A percentile compares a stretch with the other conserved stretches of the same genome.
phyloP scores from a whole-genome alignment of 2,113 vertebrate genomes.

The Gallinago jamesoni region DNA sequence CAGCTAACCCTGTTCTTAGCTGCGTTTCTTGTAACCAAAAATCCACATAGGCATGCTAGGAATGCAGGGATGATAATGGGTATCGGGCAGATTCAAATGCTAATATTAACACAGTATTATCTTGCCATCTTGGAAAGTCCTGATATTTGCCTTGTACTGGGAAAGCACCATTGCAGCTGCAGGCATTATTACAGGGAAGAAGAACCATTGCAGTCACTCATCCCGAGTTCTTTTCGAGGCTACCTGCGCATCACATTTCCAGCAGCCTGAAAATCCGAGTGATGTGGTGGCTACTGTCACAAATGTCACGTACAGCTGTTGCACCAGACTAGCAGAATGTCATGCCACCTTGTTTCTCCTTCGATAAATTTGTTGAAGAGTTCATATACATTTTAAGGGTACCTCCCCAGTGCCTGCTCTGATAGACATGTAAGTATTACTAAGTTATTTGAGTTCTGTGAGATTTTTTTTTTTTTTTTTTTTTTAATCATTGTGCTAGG shows the following conservation, averaged over 20 bases:
- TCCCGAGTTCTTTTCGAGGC: not conserved
- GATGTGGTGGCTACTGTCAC: not conserved
- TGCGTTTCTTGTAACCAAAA: conserved; percentile 77
- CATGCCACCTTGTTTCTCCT: conserved; percentile 31
- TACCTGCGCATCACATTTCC: not conserved
- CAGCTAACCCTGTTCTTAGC: conserved; percentile 61
- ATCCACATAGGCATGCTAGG: conserved; percentile 54
- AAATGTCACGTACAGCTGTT: not conserved
- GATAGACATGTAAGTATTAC: conserved; percentile 32
- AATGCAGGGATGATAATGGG: conserved; percentile 39
- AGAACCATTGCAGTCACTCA: not conserved
- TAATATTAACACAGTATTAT: conserved; percentile 14
- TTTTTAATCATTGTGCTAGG: conserved; percentile 20
- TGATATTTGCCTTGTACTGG: conserved; percentile 36
- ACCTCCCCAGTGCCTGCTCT: conserved; percentile 57
- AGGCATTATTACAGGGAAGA: not conserved
- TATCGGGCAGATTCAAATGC: conserved; percentile 20
- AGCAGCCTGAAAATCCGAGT: conserved; percentile 53
- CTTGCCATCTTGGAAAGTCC: conserved; percentile 10
- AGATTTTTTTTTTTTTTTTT: not conserved
- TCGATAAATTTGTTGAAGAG: not conserved
- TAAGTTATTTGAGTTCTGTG: conserved; percentile 37
- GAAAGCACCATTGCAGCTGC: conserved; percentile 20
- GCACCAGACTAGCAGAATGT: conserved; percentile 38
- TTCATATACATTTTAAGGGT: conserved; percentile 11